Conservation (phyloP, 2,888 invertebrate species). For the Acronicta alni region DNA sequence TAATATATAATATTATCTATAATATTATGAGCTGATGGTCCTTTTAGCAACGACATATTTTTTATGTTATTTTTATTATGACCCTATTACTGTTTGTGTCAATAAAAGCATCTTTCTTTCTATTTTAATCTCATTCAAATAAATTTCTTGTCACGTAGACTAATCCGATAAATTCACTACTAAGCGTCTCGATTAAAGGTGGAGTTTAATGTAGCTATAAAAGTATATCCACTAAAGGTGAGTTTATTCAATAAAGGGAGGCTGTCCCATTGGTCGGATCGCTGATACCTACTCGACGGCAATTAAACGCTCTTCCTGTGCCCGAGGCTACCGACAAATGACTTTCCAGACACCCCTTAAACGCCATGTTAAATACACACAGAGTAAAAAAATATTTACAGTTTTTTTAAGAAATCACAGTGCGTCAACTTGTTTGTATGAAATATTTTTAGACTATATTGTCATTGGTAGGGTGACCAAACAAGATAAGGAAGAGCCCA, state of each 20-base stretch:
- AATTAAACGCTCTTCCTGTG: constrained; percentile 82
- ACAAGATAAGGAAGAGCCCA: constrained; percentile 66
- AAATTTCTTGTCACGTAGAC: constrained; percentile 11
- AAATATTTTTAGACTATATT: constrained; percentile 25
- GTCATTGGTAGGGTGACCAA: constrained; percentile 61
- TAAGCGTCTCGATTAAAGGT: constrained; percentile 31
- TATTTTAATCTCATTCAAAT: background rate
- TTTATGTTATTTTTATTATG: too few relatives aligned
- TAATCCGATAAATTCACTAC: constrained; percentile 33
- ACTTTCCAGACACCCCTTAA: constrained; percentile 72
- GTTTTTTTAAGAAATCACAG: constrained; percentile 28
- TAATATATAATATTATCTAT: too few relatives aligned
- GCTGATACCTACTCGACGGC: constrained; percentile 80
- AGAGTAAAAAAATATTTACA: constrained; percentile 23
- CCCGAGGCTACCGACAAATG: constrained; percentile 81
- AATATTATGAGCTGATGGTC: too few relatives aligned
- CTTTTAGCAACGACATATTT: too few relatives aligned
- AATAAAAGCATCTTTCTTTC: too few relatives aligned
- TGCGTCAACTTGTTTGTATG: background rate
- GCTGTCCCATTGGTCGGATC: constrained; percentile 81
- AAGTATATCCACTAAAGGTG: constrained; percentile 36
- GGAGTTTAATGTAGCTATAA: constrained; percentile 29
- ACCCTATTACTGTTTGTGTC: too few relatives aligned
- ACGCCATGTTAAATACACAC: constrained; percentile 24
- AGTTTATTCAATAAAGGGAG: constrained; percentile 70